A percentile compares a stretch with the other conserved stretches of the same genome.
Conservation (phyloP, 2,888 invertebrate species). For the Aproaerema taeniolella region DNA sequence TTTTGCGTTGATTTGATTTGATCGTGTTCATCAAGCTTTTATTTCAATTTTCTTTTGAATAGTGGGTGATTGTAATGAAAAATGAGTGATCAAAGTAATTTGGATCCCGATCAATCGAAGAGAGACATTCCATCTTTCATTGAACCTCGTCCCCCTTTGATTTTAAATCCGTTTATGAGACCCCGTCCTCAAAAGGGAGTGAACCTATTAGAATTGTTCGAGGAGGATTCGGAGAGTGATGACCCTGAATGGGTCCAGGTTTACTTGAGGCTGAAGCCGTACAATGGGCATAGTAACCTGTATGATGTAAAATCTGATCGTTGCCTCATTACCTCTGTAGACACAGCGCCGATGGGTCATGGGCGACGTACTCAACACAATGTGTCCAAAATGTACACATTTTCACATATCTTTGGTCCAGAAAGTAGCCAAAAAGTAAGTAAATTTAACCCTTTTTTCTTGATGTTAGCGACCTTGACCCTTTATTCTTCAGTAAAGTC, state of each 20-base stretch:
- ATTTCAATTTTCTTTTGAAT: too few relatives aligned
- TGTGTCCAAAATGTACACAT: slow-evolving; percentile 67
- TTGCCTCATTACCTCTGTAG: slow-evolving; percentile 57
- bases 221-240: slow-evolving; percentile 53
- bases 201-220: slow-evolving; percentile 57
- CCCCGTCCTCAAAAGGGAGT: slow-evolving; percentile 61
- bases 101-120: slow-evolving; percentile 41
- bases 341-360: slow-evolving; percentile 54
- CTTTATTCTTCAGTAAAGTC: too few relatives aligned
- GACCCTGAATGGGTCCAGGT: slow-evolving; percentile 69
- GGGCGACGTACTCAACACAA: slow-evolving; percentile 61
- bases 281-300: slow-evolving; percentile 41
- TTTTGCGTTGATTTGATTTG: too few relatives aligned
- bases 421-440: slow-evolving; percentile 55
- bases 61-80: background rate
- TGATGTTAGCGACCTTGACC: too few relatives aligned
- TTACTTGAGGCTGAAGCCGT: slow-evolving; percentile 72
- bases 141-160: slow-evolving; percentile 61
- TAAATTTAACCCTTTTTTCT: too few relatives aligned
- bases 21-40: too few relatives aligned
- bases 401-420: slow-evolving; percentile 60
- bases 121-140: slow-evolving; percentile 69
- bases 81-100: slow-evolving; percentile 38
- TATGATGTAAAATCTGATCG: slow-evolving; percentile 57
- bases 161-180: slow-evolving; percentile 65